A percentile compares a stretch with the other conserved stretches of the same genome.
phyloP scores from a whole-genome alignment of 2,797 vertebrate species.

The Anisognathus igniventris region DNA sequence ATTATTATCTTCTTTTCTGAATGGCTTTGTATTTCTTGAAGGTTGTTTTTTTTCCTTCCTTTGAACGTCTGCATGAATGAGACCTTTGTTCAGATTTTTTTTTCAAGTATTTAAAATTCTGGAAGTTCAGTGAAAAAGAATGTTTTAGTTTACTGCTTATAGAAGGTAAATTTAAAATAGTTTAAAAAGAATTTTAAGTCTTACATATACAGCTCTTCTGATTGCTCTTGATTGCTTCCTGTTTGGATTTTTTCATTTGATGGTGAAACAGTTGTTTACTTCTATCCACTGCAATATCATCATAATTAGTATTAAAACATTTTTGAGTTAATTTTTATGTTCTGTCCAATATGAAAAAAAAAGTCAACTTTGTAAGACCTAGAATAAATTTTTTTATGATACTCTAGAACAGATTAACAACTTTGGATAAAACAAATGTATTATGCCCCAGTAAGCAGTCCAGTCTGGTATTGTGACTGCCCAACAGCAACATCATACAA shows the following conservation, averaged over 20 bases:
- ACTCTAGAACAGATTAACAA: background rate
- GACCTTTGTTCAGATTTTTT: background rate
- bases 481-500: background rate
- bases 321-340: background rate
- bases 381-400: background rate
- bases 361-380: background rate
- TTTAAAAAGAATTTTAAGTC: background rate
- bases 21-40: background rate
- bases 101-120: background rate
- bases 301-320: background rate
- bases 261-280: background rate
- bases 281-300: background rate
- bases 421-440: background rate
- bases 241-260: background rate
- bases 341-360: background rate
- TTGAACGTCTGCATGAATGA: fast-evolving
- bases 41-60: background rate
- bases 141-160: background rate
- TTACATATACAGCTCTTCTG: background rate
- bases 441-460: background rate
- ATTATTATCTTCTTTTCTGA: background rate
- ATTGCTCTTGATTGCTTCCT: background rate
- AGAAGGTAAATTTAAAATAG: background rate
- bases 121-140: no score
- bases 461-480: background rate